Evolutionary conservation across 2,113 vertebrate species (phyloP), one percentile per base, ranked within the genome.

Genomic region (Phycodurus eques): DNA sequence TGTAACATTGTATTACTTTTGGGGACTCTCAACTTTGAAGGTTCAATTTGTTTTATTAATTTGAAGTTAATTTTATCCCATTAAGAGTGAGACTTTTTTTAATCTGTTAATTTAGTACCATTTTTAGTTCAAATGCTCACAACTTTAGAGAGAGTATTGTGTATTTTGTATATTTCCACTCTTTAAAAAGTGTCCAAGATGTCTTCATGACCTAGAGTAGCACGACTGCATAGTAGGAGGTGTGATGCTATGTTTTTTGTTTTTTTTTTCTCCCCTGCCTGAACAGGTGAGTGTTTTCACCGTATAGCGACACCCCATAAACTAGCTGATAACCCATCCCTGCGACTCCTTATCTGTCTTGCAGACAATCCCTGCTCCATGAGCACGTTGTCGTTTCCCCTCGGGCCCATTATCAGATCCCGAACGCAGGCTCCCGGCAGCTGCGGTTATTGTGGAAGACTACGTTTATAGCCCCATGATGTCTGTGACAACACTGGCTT

Each of bases 341-440:
- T 87, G 84, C 81, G 61, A 84, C 83, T 88, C 84, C 86, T 92
- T 92, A 91, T 92, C 89, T 90, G 84, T 79, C 82, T 82, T 71
- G 53, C 83, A 84, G 87, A 91, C 89, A 88, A 89, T 88, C 83
- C 78, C 75, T 79, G 83, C 80, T 90, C 84, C 85, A 80, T 76
- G 82, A 87, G 85, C 85, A 85, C 74, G 79, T 74, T 85, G 88
- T 87, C 80, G 75, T 86, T 88, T 88, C 85, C 88, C 87, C 80
- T 74, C 76, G 80, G 85, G 87, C 74, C 87, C 79, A 86, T 90
- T 90, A 91, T 90, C 87, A 90, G 87, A 90, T 90, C 75, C 80
- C 71, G 76, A 86, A 73, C 63, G 76, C 66, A 71, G 79, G 76
- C 76, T 83, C 63, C 68, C 74, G 76, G 78, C 80, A 77, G 80